A percentile compares a stretch with the other conserved stretches of the same genome.
Conservation (phyloP, 2,888 invertebrate species). For the Steinernema hermaphroditum region DNA sequence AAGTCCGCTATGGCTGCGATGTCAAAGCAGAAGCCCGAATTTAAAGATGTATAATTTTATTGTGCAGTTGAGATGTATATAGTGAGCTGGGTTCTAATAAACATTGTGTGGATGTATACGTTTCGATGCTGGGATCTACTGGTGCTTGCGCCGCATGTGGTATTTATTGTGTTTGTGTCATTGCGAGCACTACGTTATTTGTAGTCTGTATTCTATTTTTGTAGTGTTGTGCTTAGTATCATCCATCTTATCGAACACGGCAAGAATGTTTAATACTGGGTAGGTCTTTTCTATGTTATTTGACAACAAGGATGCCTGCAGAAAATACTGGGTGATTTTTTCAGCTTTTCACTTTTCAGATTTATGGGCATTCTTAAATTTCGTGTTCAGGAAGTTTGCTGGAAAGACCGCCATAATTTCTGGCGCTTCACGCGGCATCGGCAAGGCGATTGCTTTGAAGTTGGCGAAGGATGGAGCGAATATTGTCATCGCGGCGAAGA, state of each 20-base stretch:
- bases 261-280: constrained; percentile 26
- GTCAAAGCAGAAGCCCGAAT: constrained; percentile 76
- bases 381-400: constrained; percentile 74
- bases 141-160: background rate
- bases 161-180: background rate
- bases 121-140: too few relatives aligned
- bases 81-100: background rate
- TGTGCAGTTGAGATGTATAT: background rate
- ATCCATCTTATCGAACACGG: background rate
- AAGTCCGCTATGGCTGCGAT: constrained; percentile 79
- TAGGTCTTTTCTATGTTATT: background rate
- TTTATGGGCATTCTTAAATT: background rate
- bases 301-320: background rate
- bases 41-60: constrained; percentile 75
- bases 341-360: too few relatives aligned
- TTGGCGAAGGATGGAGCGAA: constrained; percentile 80
- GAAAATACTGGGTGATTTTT: constrained; percentile 14
- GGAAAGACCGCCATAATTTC: constrained; percentile 91
- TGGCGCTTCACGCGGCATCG: constrained; percentile 92
- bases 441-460: constrained; percentile 90
- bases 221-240: constrained; percentile 13
- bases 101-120: too few relatives aligned
- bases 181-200: background rate
- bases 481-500: constrained; percentile 87
- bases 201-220: constrained; percentile 8